Percentiles rank a stretch among this genome's conserved stretches.
Evolutionary conservation across 2,888 invertebrate genomes (phyloP).

Genomic region (Tricholauxania praeusta): DNA sequence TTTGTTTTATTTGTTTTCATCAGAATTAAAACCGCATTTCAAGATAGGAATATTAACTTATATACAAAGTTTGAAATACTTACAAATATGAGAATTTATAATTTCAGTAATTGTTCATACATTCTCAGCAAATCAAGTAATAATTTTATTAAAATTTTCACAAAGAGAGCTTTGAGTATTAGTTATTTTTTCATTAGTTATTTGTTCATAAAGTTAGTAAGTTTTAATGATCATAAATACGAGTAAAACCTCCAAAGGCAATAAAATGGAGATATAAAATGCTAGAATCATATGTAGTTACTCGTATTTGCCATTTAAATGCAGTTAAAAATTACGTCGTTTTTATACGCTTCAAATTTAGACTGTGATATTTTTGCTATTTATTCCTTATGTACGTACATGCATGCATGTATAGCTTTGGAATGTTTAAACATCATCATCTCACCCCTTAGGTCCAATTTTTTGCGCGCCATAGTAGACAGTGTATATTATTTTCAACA

Average conservation of each 20-base stretch:
- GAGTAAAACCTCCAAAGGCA: conserved; percentile 22
- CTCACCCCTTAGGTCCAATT: conserved; percentile 60
- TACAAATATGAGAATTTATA: conserved; percentile 11
- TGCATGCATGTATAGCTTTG: background rate
- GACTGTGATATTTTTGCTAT: too few species aligned
- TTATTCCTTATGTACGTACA: too few species aligned
- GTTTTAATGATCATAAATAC: conserved; percentile 14
- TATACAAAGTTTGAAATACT: background rate
- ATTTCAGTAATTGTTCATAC: too few species aligned
- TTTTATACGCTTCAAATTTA: too few species aligned
- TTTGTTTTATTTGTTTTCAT: too few species aligned
- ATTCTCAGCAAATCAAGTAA: too few species aligned
- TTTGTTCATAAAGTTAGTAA: background rate
- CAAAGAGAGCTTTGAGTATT: too few species aligned
- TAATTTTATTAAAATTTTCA: too few species aligned
- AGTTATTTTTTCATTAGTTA: conserved; percentile 29
- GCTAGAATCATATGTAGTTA: too few species aligned
- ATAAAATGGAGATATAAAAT: background rate
- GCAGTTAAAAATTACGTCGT: too few species aligned
- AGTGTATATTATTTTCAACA: conserved; percentile 66
- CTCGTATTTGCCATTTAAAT: too few species aligned
- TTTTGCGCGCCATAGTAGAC: conserved; percentile 65
- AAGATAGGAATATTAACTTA: conserved; percentile 30
- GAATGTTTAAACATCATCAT: too few species aligned
- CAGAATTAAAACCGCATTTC: conserved; percentile 31